Percentiles rank a stretch among this genome's conserved stretches.
phyloP scores from a whole-genome alignment of 2,888 invertebrate genomes.

The Plebejus melissa region DNA sequence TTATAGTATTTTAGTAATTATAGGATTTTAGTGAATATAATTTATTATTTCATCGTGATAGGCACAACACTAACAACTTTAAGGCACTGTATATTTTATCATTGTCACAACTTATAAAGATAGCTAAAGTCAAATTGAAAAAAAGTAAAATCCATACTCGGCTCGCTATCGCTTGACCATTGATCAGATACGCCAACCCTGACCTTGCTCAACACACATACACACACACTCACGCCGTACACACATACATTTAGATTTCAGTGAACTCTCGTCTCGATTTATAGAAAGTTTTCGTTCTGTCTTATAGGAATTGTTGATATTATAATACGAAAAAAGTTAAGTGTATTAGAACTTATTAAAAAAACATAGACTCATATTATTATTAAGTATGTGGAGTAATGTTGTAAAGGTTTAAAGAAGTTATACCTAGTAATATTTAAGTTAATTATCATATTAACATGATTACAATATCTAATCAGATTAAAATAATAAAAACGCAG shows the following conservation, averaged over 20 bases:
- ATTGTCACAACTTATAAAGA: conserved; percentile 5
- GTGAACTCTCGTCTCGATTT: conserved; percentile 25
- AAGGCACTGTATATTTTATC: neutral
- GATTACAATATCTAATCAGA: neutral
- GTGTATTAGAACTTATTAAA: too few relatives aligned
- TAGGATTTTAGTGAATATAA: neutral
- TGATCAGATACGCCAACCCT: conserved; percentile 73
- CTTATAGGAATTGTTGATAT: neutral
- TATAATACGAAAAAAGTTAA: neutral
- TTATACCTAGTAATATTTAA: too few relatives aligned
- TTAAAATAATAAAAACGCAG: neutral
- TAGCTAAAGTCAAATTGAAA: conserved; percentile 23
- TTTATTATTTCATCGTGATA: neutral
- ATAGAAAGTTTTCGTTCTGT: conserved; percentile 17
- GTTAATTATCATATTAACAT: neutral
- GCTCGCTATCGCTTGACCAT: conserved; percentile 66
- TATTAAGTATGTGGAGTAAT: too few relatives aligned
- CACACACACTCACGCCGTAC: conserved; percentile 59
- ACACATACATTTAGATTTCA: conserved; percentile 39
- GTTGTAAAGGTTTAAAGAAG: too few relatives aligned
- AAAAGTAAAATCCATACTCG: conserved; percentile 47
- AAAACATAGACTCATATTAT: too few relatives aligned
- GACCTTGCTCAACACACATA: conserved; percentile 75
- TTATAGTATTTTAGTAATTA: too few relatives aligned
- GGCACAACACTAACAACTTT: neutral